phyloP scores from a whole-genome alignment of 2,113 vertebrate genomes.

The Lethenteron reissneri region DNA sequence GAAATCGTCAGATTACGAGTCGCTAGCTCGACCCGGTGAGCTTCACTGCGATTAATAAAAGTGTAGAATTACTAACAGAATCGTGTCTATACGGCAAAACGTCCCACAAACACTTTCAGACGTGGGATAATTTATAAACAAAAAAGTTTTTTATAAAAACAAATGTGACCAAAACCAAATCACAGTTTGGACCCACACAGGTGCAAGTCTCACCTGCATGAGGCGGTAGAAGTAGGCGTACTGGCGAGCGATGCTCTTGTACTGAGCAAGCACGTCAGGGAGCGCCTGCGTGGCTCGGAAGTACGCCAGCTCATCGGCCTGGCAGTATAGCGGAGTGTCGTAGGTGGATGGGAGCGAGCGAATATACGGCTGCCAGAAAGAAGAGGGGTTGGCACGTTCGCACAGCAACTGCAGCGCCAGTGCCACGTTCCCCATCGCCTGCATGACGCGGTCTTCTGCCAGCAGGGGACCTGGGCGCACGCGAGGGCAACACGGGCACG shows the following conservation, averaged over 20 bases:
- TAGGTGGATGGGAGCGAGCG: slow-evolving; percentile 67
- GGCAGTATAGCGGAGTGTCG: slow-evolving; percentile 72
- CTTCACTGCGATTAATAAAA: too few relatives aligned
- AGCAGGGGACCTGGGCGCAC: slow-evolving; percentile 47
- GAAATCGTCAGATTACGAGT: too few relatives aligned
- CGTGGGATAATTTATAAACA: too few relatives aligned
- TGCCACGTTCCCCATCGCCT: slow-evolving; percentile 93
- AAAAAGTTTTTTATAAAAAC: too few relatives aligned
- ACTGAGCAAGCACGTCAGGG: slow-evolving; percentile 79
- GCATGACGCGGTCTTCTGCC: slow-evolving; percentile 76
- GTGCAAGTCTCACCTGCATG: slow-evolving; percentile 42
- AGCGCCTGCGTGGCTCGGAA: slow-evolving; percentile 76
- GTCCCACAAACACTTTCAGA: too few relatives aligned
- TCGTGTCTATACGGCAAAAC: too few relatives aligned
- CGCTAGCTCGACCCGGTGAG: too few relatives aligned
- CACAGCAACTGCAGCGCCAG: slow-evolving; percentile 83
- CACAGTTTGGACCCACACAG: too few relatives aligned
- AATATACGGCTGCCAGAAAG: slow-evolving; percentile 82
- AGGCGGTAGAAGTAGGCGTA: slow-evolving; percentile 98
- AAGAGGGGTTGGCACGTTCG: slow-evolving; percentile 48
- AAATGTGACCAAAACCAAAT: too few relatives aligned
- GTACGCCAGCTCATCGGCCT: slow-evolving; percentile 64
- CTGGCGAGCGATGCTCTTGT: slow-evolving; percentile 88
- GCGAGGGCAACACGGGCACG: slow-evolving; percentile 12
- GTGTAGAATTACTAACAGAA: too few relatives aligned